These are phyloP conservation scores for Loris lydekkerianus DNA, from an alignment of 2,797 vertebrate genomes.

Conservation along the genomic window DNA sequence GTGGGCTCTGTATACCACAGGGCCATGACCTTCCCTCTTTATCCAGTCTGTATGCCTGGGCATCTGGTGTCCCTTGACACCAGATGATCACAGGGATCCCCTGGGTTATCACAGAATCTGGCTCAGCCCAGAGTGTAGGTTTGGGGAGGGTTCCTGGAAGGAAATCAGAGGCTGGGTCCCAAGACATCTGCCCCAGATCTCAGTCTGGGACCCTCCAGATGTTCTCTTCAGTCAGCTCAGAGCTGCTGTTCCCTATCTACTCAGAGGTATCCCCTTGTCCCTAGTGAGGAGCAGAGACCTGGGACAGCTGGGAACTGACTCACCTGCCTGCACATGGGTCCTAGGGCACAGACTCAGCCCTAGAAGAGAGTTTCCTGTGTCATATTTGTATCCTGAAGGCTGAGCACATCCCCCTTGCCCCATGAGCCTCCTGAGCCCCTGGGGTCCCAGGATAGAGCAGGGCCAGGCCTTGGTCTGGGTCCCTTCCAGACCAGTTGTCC, in stretches of 20 bases:
- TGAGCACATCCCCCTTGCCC: background rate
- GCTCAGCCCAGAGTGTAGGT: too few species aligned
- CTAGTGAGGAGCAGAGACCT: background rate
- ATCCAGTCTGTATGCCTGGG: too few species aligned
- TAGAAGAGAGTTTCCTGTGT: background rate
- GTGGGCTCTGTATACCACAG: too few species aligned
- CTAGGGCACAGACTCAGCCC: background rate
- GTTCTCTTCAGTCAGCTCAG: too few species aligned
- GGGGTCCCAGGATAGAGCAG: background rate
- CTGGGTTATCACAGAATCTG: too few species aligned
- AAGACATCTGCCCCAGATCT: too few species aligned
- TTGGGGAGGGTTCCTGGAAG: too few species aligned
- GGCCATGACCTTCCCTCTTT: too few species aligned
- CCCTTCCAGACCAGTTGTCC: background rate
- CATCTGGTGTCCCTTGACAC: too few species aligned
- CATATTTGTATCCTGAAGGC: background rate
- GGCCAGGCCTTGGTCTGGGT: background rate
- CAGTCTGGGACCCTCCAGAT: too few species aligned
- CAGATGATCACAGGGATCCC: too few species aligned
- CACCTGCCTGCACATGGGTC: background rate
- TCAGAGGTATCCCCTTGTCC: background rate
- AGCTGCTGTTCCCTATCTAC: background rate
- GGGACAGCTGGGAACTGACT: background rate
- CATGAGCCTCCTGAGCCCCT: background rate
- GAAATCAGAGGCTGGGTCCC: too few species aligned